Percentiles rank a stretch among this genome's conserved stretches.
phyloP scores from a whole-genome alignment of 1,140 invertebrate species.

The Rhagoletis zephyria region DNA sequence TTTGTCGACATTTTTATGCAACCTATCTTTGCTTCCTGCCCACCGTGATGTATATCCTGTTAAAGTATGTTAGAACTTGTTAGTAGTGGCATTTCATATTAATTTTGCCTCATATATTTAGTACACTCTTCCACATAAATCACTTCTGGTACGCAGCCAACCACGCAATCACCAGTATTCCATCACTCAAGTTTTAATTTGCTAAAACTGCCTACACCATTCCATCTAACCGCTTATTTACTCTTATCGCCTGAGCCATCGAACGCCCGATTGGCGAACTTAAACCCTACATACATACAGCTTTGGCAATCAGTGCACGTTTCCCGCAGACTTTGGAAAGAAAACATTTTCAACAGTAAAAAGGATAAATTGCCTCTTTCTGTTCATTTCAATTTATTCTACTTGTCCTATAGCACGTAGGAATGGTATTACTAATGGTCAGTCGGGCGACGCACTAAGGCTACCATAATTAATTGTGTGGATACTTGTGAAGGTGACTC shows the following conservation, averaged over 20 bases:
- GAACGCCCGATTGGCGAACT: neutral
- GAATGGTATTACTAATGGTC: slow-evolving; percentile 21
- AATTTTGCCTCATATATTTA: too few species aligned
- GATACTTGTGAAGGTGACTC: neutral
- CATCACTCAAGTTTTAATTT: slow-evolving; percentile 38
- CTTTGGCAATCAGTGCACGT: slow-evolving; percentile 31
- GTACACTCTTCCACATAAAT: neutral
- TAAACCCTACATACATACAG: neutral
- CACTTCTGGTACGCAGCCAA: neutral
- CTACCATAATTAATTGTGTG: neutral
- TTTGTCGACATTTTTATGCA: too few species aligned
- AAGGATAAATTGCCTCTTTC: slow-evolving; percentile 2
- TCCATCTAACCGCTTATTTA: neutral
- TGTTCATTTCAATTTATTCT: neutral
- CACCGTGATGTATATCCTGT: too few species aligned
- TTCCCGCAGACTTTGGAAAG: neutral
- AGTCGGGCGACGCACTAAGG: neutral
- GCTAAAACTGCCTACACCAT: neutral
- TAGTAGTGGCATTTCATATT: too few species aligned
- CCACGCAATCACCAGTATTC: neutral
- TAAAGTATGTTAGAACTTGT: too few species aligned
- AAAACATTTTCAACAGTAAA: slow-evolving; percentile 12
- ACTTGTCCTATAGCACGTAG: neutral
- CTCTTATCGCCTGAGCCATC: neutral
- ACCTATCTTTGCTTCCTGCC: too few species aligned